These are phyloP conservation scores for Polypedilum pembai DNA, from an alignment of 1,140 invertebrate genomes.

Conservation along the genomic window DNA sequence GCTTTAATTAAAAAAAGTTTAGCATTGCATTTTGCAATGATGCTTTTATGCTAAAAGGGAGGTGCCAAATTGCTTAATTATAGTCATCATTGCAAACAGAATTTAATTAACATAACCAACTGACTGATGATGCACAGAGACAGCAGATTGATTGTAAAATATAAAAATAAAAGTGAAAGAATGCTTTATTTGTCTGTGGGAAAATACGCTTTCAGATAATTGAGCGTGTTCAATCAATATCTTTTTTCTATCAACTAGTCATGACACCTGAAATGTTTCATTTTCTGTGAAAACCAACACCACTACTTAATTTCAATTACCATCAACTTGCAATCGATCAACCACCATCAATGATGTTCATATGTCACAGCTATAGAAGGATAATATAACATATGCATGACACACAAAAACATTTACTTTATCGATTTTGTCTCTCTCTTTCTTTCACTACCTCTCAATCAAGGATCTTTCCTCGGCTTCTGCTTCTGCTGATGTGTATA, in stretches of 20 bases:
- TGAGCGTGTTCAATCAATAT: conserved; percentile 5
- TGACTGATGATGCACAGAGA: neutral
- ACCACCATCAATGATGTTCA: neutral
- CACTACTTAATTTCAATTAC: neutral
- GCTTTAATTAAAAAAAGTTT: too few species aligned
- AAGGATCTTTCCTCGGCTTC: too few species aligned
- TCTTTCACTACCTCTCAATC: neutral
- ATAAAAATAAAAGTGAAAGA: neutral
- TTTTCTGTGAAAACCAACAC: neutral
- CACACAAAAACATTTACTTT: conserved; percentile 14
- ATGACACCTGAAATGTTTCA: neutral
- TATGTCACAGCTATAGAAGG: neutral
- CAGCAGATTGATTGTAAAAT: neutral
- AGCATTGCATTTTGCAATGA: too few species aligned
- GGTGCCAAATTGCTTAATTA: conserved; percentile 26
- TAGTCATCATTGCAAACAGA: neutral
- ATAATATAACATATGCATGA: conserved; percentile 3
- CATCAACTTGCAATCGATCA: conserved; percentile 4
- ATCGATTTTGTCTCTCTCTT: neutral
- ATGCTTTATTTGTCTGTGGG: neutral
- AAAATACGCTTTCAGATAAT: neutral
- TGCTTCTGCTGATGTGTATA: too few species aligned
- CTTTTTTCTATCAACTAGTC: neutral
- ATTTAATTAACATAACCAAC: conserved; percentile 23
- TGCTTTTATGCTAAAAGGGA: neutral